A percentile compares a stretch with the other conserved stretches of the same genome.
Evolutionary conservation across 1,140 invertebrate genomes (phyloP).

Genomic region (Zaprionus tsacasi): DNA sequence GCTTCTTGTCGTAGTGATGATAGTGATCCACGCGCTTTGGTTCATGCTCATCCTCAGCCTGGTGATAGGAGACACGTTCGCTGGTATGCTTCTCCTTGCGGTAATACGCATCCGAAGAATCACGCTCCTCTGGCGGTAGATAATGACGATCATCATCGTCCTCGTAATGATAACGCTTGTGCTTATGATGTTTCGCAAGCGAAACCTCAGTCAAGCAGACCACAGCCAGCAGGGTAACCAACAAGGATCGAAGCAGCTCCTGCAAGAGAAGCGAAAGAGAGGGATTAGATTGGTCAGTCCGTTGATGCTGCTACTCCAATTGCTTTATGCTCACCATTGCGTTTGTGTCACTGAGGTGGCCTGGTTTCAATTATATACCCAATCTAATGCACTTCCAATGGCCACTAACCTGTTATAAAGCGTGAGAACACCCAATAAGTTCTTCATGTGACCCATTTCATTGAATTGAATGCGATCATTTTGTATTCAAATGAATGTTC

Average conservation of each 20-base stretch:
- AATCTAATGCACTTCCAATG: conserved; percentile 24
- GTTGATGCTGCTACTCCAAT: conserved; percentile 13
- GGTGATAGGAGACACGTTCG: conserved; percentile 65
- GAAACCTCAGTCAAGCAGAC: conserved; percentile 56
- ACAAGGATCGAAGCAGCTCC: conserved; percentile 41
- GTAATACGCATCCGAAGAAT: conserved; percentile 48
- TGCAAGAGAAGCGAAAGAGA: conserved; percentile 3
- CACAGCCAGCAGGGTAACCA: conserved; percentile 44
- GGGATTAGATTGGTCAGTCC: background rate
- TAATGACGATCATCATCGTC: conserved; percentile 63
- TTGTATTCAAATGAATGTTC: conserved; percentile 51
- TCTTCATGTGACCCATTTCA: conserved; percentile 63
- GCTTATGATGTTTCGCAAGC: conserved; percentile 59
- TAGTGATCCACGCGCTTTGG: conserved; percentile 69
- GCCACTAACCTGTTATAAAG: conserved; percentile 56
- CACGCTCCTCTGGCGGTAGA: conserved; percentile 36
- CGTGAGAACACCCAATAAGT: conserved; percentile 65
- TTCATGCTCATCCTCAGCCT: conserved; percentile 51
- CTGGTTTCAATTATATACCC: conserved; percentile 38
- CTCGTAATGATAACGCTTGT: conserved; percentile 58
- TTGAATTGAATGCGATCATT: conserved; percentile 59
- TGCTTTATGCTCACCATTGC: conserved; percentile 34
- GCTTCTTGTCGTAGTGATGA: conserved; percentile 73
- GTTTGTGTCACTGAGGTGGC: conserved; percentile 21
- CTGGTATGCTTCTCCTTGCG: conserved; percentile 70